Percentiles rank a stretch among this genome's conserved stretches.
Evolutionary conservation across 2,888 invertebrate genomes (phyloP).

Genomic region (Tolmerus cingulatus): DNA sequence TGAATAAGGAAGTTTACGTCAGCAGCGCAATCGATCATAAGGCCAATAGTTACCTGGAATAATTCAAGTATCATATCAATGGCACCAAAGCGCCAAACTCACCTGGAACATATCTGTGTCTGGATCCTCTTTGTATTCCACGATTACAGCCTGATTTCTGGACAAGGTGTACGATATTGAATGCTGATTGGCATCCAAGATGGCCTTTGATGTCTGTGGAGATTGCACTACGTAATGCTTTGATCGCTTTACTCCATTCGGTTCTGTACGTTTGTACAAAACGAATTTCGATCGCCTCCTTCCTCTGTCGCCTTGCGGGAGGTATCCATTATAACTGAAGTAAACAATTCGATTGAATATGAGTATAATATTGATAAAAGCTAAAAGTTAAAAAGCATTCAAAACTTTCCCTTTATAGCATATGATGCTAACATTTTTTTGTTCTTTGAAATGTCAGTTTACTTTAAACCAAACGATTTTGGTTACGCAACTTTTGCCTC

Average conservation of each 20-base stretch:
- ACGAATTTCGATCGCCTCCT: constrained; percentile 94
- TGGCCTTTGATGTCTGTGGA: constrained; percentile 93
- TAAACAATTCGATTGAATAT: constrained; percentile 40
- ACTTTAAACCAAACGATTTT: background rate
- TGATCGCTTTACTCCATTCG: constrained; percentile 93
- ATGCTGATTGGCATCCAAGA: constrained; percentile 92
- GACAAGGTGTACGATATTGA: constrained; percentile 97
- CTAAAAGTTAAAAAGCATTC: too few species aligned
- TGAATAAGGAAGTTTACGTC: background rate
- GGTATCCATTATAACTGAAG: constrained; percentile 90
- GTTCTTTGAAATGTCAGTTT: background rate
- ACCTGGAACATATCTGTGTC: constrained; percentile 99
- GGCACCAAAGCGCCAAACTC: constrained; percentile 53
- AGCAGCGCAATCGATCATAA: background rate
- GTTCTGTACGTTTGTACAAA: constrained; percentile 80
- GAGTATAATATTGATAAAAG: background rate
- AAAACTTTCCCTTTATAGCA: too few species aligned
- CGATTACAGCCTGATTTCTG: constrained; percentile 96
- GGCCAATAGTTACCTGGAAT: background rate
- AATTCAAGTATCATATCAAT: background rate
- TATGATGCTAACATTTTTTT: too few species aligned
- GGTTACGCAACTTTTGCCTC: background rate
- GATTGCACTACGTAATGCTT: constrained; percentile 96
- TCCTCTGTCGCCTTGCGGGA: constrained; percentile 93
- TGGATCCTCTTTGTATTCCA: constrained; percentile 94